phyloP scores from a whole-genome alignment of 2,113 vertebrate genomes.

The Motacilla alba region DNA sequence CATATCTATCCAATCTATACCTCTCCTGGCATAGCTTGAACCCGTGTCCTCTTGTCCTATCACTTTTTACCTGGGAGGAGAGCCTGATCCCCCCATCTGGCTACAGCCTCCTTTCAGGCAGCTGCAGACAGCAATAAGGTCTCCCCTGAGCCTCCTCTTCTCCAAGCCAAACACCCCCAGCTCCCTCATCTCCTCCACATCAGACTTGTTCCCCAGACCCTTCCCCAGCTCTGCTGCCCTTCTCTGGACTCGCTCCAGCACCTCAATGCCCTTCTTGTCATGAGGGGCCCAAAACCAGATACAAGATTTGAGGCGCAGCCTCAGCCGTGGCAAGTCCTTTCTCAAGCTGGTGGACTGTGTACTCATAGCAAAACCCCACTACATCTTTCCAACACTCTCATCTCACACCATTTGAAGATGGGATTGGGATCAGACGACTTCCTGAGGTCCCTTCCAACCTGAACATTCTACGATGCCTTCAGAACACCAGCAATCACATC shows the following conservation, averaged over 20 bases:
- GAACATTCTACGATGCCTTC: background rate
- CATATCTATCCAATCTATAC: background rate
- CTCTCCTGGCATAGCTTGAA: background rate
- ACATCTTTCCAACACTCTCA: background rate
- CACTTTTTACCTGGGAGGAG: too few relatives aligned
- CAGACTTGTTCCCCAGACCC: background rate
- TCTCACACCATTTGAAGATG: background rate
- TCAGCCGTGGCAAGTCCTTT: background rate
- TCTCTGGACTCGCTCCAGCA: fast-evolving
- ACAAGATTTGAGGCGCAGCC: background rate
- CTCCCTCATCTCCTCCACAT: background rate
- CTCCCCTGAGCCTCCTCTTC: background rate
- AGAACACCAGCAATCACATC: background rate
- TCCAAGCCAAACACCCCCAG: background rate
- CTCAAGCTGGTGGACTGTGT: background rate
- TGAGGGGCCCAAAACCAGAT: background rate
- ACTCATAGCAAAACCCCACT: background rate
- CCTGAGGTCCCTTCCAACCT: background rate
- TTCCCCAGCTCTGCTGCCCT: background rate
- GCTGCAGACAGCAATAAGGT: background rate
- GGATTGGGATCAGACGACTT: background rate
- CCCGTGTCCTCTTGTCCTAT: fast-evolving
- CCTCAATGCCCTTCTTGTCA: fast-evolving
- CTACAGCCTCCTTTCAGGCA: background rate
- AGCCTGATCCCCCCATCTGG: fast-evolving